These are phyloP conservation scores for Diorhabda sublineata DNA, from an alignment of 1,140 invertebrate genomes.

Conservation along the genomic window DNA sequence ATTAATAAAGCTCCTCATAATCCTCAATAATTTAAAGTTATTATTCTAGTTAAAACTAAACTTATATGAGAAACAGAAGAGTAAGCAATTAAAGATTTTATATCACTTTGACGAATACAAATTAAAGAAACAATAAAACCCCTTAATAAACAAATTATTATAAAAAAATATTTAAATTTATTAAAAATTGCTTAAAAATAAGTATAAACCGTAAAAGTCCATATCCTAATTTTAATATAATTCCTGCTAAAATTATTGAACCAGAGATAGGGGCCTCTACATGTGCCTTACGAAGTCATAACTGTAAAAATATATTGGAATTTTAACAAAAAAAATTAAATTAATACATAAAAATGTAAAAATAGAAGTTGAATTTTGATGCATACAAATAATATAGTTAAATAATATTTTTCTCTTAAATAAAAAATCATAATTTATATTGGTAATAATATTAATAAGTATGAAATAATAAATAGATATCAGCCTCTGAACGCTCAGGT, in stretches of 20 bases:
- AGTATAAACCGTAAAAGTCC: conserved; percentile 55
- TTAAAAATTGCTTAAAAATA: conserved; percentile 47
- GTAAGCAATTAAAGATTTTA: conserved; percentile 23
- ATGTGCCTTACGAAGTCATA: conserved; percentile 69
- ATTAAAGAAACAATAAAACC: conserved; percentile 55
- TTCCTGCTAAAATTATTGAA: conserved; percentile 61
- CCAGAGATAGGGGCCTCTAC: conserved; percentile 66
- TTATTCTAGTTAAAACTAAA: too few relatives aligned
- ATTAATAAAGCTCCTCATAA: too few relatives aligned
- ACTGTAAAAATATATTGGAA: conserved; percentile 65
- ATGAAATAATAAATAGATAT: conserved; percentile 61
- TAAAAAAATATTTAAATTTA: conserved; percentile 48
- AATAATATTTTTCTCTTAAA: conserved; percentile 45
- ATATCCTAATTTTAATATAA: conserved; percentile 59
- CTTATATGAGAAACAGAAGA: too few relatives aligned
- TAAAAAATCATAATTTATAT: conserved; percentile 56
- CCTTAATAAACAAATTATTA: conserved; percentile 54
- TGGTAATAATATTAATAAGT: conserved; percentile 57
- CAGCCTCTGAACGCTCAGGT: conserved; percentile 57
- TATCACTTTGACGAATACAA: conserved; percentile 58
- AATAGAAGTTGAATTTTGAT: conserved; percentile 47
- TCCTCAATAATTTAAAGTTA: too few relatives aligned
- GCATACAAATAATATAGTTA: conserved; percentile 50
- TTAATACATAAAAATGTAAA: conserved; percentile 54
- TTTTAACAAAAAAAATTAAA: conserved; percentile 63